phyloP scores from a whole-genome alignment of 2,888 invertebrate species.

The Smittia sp. region DNA sequence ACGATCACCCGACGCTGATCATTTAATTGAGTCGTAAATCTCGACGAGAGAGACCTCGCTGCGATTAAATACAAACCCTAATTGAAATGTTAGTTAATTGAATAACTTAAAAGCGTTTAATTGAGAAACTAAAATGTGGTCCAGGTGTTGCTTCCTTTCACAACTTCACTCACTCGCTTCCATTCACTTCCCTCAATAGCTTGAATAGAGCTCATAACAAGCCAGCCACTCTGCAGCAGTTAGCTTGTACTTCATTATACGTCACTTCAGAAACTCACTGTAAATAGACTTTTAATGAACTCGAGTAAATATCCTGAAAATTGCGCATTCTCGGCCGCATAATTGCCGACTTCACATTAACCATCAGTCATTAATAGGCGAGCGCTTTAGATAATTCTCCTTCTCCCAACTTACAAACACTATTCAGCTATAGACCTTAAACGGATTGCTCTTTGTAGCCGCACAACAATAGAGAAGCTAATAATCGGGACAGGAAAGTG shows the following conservation, averaged over 20 bases:
- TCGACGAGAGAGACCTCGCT: background rate
- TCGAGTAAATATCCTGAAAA: constrained; percentile 35
- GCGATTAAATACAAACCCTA: background rate
- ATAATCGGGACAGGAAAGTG: constrained; percentile 20
- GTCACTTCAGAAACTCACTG: constrained; percentile 30
- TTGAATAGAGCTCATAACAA: constrained; percentile 40
- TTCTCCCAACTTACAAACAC: background rate
- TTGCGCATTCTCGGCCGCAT: constrained; percentile 25
- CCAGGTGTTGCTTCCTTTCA: constrained; percentile 33
- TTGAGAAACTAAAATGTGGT: constrained; percentile 32
- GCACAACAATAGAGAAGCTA: constrained; percentile 24
- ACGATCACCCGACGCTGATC: background rate
- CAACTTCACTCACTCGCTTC: background rate
- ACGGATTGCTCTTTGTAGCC: constrained; percentile 19
- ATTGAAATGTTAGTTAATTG: constrained; percentile 24
- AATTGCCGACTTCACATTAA: constrained; percentile 11
- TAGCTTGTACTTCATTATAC: constrained; percentile 12
- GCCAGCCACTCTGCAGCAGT: constrained; percentile 27
- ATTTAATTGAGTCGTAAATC: constrained; percentile 27
- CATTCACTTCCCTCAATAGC: constrained; percentile 24
- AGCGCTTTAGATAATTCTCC: constrained; percentile 13
- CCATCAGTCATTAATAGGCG: constrained; percentile 26
- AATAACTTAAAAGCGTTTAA: constrained; percentile 19
- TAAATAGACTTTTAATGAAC: constrained; percentile 41
- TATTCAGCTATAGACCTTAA: constrained; percentile 2